phyloP scores from a whole-genome alignment of 30 jellyfish, hydroid and myxozoan species.

The Hydractinia symbiolongicarpus region DNA sequence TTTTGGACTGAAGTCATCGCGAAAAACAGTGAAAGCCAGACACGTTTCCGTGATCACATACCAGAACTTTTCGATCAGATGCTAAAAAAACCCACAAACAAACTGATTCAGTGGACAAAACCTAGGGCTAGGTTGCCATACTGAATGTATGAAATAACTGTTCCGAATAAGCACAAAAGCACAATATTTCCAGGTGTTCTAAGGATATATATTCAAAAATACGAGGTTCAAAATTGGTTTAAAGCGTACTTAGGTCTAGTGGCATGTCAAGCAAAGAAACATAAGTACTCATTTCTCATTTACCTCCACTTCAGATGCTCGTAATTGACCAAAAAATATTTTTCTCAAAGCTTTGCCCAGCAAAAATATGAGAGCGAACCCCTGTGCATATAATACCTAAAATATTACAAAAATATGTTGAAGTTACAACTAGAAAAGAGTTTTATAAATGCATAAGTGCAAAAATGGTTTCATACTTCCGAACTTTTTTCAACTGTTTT shows the following conservation, averaged over 20 bases:
- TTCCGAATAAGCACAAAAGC: no score
- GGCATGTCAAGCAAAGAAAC: no score
- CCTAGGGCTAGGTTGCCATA: no score
- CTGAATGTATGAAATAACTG: no score
- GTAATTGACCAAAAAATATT: slow-evolving; percentile 89
- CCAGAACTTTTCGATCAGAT: slow-evolving; percentile 92
- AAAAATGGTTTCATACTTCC: neutral
- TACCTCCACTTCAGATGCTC: slow-evolving; percentile 98
- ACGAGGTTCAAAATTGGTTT: no score
- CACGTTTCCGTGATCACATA: slow-evolving; percentile 95
- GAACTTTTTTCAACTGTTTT: neutral
- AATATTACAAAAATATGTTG: neutral
- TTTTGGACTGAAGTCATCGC: slow-evolving; percentile 92
- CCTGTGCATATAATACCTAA: slow-evolving; percentile 88
- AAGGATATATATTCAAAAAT: no score
- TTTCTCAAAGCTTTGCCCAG: slow-evolving; percentile 83
- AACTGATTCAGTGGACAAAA: no score
- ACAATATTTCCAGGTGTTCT: no score
- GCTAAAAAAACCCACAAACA: slow-evolving; percentile 35
- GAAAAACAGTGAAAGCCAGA: slow-evolving; percentile 91
- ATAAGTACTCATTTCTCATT: neutral
- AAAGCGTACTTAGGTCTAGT: no score
- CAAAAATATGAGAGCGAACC: slow-evolving; percentile 68
- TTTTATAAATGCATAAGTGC: neutral
- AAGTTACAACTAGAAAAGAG: neutral